These are phyloP conservation scores for Drosophila buzzatii DNA, from an alignment of 2,888 invertebrate genomes.

Conservation along the genomic window DNA sequence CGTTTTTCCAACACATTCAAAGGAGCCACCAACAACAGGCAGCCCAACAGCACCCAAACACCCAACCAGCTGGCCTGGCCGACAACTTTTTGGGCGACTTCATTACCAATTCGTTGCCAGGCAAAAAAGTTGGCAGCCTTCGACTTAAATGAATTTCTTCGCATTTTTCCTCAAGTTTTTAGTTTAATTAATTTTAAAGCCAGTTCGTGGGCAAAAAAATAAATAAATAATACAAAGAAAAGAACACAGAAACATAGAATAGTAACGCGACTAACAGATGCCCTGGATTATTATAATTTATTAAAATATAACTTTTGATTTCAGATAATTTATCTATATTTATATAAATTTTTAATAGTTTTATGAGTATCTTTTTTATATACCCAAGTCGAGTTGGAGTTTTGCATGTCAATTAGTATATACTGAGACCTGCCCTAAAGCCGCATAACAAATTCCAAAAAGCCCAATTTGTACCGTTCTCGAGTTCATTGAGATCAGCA, in stretches of 20 bases:
- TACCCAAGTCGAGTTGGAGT: too few species aligned
- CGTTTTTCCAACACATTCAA: conserved; percentile 1
- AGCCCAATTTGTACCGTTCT: too few species aligned
- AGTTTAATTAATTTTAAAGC: conserved; percentile 73
- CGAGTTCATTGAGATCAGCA: not conserved
- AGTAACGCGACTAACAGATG: too few species aligned
- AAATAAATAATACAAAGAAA: not conserved
- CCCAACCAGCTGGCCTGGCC: not conserved
- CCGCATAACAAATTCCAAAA: not conserved
- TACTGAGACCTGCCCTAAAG: not conserved
- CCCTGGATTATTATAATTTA: not conserved
- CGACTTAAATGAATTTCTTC: conserved; percentile 67
- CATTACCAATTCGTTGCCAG: conserved; percentile 50
- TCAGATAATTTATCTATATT: not conserved
- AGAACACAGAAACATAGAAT: not conserved
- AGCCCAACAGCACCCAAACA: not conserved
- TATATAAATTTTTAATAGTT: too few species aligned
- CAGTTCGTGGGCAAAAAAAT: conserved; percentile 19
- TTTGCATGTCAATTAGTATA: too few species aligned
- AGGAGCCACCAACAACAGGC: not conserved
- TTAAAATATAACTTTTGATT: not conserved
- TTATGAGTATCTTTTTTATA: too few species aligned
- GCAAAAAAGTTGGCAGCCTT: conserved; percentile 44
- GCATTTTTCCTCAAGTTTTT: conserved; percentile 62
- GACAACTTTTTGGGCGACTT: conserved; percentile 36